Evolutionary conservation across 2,113 vertebrate genomes (phyloP).

Genomic region (Gobiocypris rarus): DNA sequence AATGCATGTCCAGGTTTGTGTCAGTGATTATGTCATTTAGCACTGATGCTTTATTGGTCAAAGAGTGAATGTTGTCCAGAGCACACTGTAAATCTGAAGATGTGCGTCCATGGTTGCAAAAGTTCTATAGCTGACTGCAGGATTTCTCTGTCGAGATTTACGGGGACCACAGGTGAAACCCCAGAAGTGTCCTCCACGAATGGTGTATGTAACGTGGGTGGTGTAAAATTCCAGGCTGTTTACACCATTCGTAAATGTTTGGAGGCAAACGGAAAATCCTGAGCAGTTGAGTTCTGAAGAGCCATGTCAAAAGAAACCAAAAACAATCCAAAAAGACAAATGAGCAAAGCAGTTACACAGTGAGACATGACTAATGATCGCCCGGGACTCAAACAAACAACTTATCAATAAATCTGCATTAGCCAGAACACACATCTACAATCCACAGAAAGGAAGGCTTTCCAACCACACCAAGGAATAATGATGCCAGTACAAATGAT

Average conservation of each 20-base stretch:
- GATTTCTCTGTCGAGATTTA: accelerated
- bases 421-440: no score
- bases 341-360: no score
- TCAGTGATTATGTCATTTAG: neutral
- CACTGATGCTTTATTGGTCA: neutral
- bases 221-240: no score
- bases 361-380: neutral
- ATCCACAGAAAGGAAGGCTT: no score
- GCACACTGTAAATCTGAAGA: neutral
- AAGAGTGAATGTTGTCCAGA: neutral
- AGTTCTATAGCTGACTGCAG: neutral
- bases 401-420: neutral
- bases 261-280: no score
- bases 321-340: no score
- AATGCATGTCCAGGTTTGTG: neutral
- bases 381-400: neutral
- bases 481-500: neutral
- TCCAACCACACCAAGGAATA: neutral
- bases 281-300: conserved; percentile 5
- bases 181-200: no score
- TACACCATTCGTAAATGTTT: no score
- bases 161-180: neutral
- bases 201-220: no score
- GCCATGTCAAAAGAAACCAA: neutral
- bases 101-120: neutral